phyloP scores from a whole-genome alignment of 2,888 invertebrate species.

The Euproctis similis region DNA sequence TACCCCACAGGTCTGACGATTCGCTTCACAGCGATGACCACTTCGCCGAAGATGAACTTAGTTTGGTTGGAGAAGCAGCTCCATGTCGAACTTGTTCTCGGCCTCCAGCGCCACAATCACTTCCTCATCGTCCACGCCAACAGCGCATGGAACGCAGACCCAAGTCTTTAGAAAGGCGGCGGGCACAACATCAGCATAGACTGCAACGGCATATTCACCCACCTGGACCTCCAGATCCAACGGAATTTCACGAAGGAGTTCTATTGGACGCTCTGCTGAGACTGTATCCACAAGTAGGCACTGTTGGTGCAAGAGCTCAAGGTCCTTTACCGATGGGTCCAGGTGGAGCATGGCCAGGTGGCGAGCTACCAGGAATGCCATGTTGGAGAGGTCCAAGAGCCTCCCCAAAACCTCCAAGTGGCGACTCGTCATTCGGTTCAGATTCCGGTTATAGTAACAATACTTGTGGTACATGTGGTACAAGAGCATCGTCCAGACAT shows the following conservation, averaged over 20 bases:
- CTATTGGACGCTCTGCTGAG: conserved; percentile 83
- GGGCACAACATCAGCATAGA: conserved; percentile 61
- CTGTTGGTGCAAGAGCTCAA: conserved; percentile 74
- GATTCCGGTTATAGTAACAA: conserved; percentile 91
- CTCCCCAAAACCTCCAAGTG: conserved; percentile 78
- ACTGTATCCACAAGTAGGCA: conserved; percentile 82
- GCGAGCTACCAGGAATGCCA: conserved; percentile 76
- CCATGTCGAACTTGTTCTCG: conserved; percentile 69
- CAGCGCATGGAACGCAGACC: conserved; percentile 77
- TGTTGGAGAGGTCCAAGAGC: conserved; percentile 74
- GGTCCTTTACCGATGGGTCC: conserved; percentile 67
- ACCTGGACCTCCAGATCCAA: conserved; percentile 83
- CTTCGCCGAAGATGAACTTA: conserved; percentile 89
- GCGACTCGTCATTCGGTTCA: conserved; percentile 87
- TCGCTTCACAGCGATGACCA: conserved; percentile 85
- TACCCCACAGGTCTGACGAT: conserved; percentile 78
- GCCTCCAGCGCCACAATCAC: conserved; percentile 63
- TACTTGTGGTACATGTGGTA: conserved; percentile 82
- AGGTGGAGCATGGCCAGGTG: conserved; percentile 82
- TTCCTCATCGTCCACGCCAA: conserved; percentile 76
- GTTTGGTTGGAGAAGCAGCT: conserved; percentile 65
- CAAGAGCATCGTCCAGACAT: conserved; percentile 73
- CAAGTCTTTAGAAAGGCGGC: conserved; percentile 69
- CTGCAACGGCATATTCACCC: conserved; percentile 75
- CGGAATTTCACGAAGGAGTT: conserved; percentile 88